Conservation (phyloP, 1,140 invertebrate species). For the Drosophila kanapiae region DNA sequence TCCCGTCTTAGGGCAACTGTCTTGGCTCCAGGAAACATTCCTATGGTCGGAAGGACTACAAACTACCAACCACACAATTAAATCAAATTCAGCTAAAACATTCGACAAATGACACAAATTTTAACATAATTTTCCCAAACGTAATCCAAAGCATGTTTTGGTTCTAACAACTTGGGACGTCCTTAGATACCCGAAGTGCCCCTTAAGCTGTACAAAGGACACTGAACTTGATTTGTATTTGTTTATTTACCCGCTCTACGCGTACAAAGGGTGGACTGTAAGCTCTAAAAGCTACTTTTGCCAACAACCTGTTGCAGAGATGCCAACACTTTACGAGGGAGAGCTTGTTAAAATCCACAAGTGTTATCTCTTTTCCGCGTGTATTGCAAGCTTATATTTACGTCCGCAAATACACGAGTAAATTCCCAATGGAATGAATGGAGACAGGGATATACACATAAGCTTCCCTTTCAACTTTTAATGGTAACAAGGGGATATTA, state of each 20-base stretch:
- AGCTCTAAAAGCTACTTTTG: not conserved
- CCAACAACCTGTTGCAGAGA: slow-evolving; percentile 6
- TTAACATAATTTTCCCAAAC: slow-evolving; percentile 28
- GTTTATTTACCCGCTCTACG: not conserved
- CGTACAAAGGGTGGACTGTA: not conserved
- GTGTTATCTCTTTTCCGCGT: not conserved
- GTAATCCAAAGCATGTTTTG: no score
- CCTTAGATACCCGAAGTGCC: no score
- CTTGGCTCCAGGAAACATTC: slow-evolving; percentile 53
- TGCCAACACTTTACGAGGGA: not conserved
- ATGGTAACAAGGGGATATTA: slow-evolving; percentile 17
- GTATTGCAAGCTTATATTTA: not conserved
- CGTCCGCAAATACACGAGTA: not conserved
- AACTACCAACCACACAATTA: not conserved
- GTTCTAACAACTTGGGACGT: not conserved
- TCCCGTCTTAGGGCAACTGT: slow-evolving; percentile 35
- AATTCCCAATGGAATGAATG: not conserved
- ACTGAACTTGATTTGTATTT: not conserved
- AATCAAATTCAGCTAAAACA: slow-evolving; percentile 2
- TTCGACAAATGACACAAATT: slow-evolving; percentile 19
- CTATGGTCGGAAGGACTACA: slow-evolving; percentile 17
- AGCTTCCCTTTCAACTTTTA: slow-evolving; percentile 7
- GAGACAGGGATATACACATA: no score
- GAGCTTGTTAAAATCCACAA: slow-evolving; percentile 1
- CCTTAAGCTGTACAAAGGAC: not conserved